These are phyloP conservation scores for Typhlomys cinereus DNA, from an alignment of 2,113 vertebrate species.

Conservation along the genomic window DNA sequence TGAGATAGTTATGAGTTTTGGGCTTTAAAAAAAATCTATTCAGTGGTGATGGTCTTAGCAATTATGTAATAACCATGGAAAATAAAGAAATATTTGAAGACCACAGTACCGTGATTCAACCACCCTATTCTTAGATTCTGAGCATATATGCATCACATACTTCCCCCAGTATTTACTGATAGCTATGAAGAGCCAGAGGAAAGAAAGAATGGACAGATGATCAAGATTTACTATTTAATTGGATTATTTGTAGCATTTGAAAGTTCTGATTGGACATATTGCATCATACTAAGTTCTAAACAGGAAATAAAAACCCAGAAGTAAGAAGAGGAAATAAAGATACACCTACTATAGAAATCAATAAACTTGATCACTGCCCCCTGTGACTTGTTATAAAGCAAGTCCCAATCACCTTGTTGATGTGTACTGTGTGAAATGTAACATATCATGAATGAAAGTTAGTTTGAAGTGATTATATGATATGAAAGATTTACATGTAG, in stretches of 20 bases:
- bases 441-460: neutral
- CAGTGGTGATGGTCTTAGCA: neutral
- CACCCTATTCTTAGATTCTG: neutral
- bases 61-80: conserved; percentile 10
- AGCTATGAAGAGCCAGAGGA: neutral
- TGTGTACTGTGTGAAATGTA: neutral
- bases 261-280: conserved; percentile 21
- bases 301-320: neutral
- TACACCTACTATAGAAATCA: neutral
- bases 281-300: neutral
- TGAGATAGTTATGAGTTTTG: neutral
- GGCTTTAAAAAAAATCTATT: neutral
- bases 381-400: conserved; percentile 17
- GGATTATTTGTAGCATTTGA: neutral
- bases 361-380: neutral
- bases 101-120: neutral
- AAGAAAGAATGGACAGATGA: neutral
- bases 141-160: neutral
- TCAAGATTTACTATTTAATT: conserved; percentile 24
- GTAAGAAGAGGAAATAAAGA: conserved; percentile 5
- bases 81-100: neutral
- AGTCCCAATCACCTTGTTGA: conserved; percentile 14
- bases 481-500: conserved; percentile 7
- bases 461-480: conserved; percentile 42
- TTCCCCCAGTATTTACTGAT: neutral